These are phyloP conservation scores for Acanthis flammea DNA, from an alignment of 2,797 vertebrate genomes.

Conservation along the genomic window DNA sequence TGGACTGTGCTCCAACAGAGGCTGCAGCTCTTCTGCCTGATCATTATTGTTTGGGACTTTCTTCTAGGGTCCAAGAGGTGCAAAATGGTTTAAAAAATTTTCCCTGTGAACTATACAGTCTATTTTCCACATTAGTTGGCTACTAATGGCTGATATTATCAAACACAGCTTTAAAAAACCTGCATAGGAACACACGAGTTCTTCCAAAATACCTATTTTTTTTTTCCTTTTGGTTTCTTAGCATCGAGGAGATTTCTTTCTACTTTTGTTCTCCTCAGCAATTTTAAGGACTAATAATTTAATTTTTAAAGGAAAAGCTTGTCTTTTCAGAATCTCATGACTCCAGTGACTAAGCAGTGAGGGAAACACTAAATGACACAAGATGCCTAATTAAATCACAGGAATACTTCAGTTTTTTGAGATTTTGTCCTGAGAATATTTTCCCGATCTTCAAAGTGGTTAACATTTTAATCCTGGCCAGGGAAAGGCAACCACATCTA, in stretches of 20 bases:
- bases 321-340: background rate
- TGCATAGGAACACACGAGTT: background rate
- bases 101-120: background rate
- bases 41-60: background rate
- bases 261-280: background rate
- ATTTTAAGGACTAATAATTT: background rate
- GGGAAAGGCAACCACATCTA: background rate
- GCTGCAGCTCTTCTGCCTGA: background rate
- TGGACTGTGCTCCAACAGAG: background rate
- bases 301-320: background rate
- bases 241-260: background rate
- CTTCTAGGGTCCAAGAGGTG: background rate
- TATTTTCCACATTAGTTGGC: background rate
- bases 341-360: background rate
- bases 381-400: constrained; percentile 7
- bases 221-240: background rate
- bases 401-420: background rate
- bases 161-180: background rate
- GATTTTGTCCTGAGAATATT: constrained; percentile 8
- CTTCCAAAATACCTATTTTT: background rate
- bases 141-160: background rate
- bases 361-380: background rate
- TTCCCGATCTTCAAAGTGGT: background rate
- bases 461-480: constrained; percentile 10
- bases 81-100: background rate